phyloP scores from a whole-genome alignment of 2,797 vertebrate species.

The Centroberyx gerrardi region DNA sequence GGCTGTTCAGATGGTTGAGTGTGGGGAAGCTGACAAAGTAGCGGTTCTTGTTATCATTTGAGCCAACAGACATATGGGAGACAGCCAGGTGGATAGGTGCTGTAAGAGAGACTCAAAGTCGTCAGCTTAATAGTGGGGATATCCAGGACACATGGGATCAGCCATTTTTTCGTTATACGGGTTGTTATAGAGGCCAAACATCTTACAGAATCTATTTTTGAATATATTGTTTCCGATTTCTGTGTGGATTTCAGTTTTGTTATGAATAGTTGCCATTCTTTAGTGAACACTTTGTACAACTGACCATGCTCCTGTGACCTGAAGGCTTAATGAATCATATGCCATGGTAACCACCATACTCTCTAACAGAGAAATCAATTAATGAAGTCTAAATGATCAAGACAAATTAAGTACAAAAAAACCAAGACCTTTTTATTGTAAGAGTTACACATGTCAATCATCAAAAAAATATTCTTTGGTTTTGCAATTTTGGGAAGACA shows the following conservation, averaged over 20 bases:
- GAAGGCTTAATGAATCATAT: background rate
- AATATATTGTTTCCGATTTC: background rate
- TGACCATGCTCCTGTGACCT: background rate
- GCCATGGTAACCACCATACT: background rate
- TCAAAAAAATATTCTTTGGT: conserved; percentile 1
- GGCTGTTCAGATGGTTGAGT: conserved; percentile 46
- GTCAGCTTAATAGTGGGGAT: conserved; percentile 27
- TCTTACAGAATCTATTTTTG: background rate
- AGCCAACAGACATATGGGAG: conserved; percentile 66
- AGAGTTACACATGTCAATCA: conserved; percentile 5
- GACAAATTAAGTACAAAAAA: conserved; percentile 1
- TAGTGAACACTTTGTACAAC: background rate
- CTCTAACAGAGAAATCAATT: background rate
- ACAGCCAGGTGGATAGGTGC: conserved; percentile 58
- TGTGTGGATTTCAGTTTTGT: background rate
- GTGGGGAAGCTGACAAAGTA: conserved; percentile 65
- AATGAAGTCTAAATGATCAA: background rate
- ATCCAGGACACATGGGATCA: background rate
- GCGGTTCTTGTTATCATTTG: conserved; percentile 68
- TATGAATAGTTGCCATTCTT: background rate
- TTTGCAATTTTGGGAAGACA: background rate
- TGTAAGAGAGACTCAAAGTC: conserved; percentile 37
- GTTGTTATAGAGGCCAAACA: conserved; percentile 1
- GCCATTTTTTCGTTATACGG: background rate
- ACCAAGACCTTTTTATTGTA: conserved; percentile 39